Conservation (phyloP, 2,113 vertebrate species). For the Lamprotornis superbus region DNA sequence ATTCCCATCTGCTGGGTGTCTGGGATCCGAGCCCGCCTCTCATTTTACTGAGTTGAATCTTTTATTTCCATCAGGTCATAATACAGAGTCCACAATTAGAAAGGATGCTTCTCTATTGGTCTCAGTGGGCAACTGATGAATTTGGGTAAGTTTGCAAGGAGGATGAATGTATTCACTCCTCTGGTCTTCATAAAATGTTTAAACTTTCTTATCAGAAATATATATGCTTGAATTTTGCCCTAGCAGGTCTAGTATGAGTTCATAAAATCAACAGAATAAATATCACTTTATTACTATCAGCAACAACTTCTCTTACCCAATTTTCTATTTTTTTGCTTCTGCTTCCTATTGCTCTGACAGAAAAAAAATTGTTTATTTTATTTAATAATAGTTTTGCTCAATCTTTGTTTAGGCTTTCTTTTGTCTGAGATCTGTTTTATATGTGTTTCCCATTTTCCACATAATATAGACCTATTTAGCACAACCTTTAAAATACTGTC, state of each 20-base stretch:
- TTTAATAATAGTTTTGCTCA: neutral
- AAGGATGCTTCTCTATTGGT: neutral
- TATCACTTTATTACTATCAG: neutral
- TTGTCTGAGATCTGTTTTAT: neutral
- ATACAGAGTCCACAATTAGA: neutral
- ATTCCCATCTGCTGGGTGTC: neutral
- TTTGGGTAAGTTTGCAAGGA: neutral
- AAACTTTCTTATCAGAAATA: neutral
- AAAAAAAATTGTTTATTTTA: neutral
- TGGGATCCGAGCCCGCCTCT: accelerated
- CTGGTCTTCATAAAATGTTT: neutral
- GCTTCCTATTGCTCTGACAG: neutral
- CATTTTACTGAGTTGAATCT: neutral
- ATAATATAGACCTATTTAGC: neutral
- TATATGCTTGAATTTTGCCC: neutral
- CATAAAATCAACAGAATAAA: neutral
- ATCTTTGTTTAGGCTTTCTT: neutral
- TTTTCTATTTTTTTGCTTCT: neutral
- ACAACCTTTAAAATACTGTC: neutral
- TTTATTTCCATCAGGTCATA: neutral
- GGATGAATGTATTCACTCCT: neutral
- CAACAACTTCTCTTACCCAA: neutral
- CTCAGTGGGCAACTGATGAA: neutral
- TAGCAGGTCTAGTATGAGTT: neutral
- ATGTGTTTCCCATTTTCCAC: neutral